A percentile compares a stretch with the other conserved stretches of the same genome.
Conservation (phyloP, 2,113 vertebrate genomes). For the Stigmatopora argus region DNA sequence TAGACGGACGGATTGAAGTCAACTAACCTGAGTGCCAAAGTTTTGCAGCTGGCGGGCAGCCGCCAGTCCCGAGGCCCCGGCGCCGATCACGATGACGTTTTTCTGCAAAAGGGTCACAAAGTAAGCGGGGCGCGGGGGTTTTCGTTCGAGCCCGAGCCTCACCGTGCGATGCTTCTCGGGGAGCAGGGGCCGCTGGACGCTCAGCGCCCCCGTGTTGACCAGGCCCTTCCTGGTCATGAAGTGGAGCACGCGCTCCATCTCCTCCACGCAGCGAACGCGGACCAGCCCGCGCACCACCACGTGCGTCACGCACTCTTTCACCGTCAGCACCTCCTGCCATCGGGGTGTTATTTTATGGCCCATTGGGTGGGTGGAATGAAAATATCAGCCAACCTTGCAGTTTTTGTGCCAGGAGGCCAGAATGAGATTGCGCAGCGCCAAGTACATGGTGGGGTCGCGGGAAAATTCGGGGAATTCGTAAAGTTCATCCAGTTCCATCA, state of each 20-base stretch:
- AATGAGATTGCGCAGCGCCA: slow-evolving; percentile 92
- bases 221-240: slow-evolving; percentile 96
- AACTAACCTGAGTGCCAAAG: slow-evolving; percentile 87
- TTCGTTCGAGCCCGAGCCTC: slow-evolving; percentile 37
- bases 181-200: slow-evolving; percentile 78
- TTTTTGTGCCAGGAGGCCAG: slow-evolving; percentile 87
- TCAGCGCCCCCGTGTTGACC: slow-evolving; percentile 90
- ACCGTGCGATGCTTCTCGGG: slow-evolving; percentile 81
- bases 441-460: slow-evolving; percentile 94
- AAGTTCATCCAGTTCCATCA: slow-evolving; percentile 97
- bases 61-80: slow-evolving; percentile 88
- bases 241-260: slow-evolving; percentile 85
- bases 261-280: slow-evolving; percentile 89
- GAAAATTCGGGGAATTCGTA: slow-evolving; percentile 98
- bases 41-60: slow-evolving; percentile 90
- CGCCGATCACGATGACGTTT: slow-evolving; percentile 87
- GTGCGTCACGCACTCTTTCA: slow-evolving; percentile 81
- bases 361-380: too few relatives aligned
- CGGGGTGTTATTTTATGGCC: not conserved
- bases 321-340: slow-evolving; percentile 82
- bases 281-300: slow-evolving; percentile 89
- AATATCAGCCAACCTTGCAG: slow-evolving; percentile 73
- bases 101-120: slow-evolving; percentile 63
- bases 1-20: too few relatives aligned
- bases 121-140: not conserved